These are phyloP conservation scores for Chlamydotis undulata DNA, from an alignment of 2,113 vertebrate species.

Conservation along the genomic window DNA sequence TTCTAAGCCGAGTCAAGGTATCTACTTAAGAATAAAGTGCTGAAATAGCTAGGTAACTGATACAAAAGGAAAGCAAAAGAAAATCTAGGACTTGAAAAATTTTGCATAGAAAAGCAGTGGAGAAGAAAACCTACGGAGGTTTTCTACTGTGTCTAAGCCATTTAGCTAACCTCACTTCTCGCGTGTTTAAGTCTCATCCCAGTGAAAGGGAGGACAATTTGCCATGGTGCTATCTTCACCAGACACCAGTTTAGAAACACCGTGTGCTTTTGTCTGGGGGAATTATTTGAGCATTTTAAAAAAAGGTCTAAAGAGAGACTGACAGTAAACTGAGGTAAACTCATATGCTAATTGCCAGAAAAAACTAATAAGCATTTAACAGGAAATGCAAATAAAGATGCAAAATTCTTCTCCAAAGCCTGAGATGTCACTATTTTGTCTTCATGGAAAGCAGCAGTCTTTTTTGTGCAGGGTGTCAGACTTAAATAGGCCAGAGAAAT, in stretches of 20 bases:
- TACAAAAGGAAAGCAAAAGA: neutral
- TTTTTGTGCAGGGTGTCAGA: neutral
- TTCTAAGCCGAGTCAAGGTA: neutral
- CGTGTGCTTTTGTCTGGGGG: neutral
- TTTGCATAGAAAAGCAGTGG: neutral
- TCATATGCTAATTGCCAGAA: neutral
- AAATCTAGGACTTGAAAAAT: neutral
- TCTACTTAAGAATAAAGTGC: neutral
- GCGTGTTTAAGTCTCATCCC: too few relatives aligned
- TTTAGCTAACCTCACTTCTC: neutral
- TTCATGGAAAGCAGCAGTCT: fast-evolving
- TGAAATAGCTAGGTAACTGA: neutral
- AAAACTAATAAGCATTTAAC: neutral
- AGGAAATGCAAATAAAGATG: neutral
- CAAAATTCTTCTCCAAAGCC: neutral
- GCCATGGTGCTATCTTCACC: fast-evolving
- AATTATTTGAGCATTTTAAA: neutral
- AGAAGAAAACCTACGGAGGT: neutral
- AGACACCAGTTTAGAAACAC: neutral
- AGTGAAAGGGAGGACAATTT: neutral
- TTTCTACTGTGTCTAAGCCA: neutral
- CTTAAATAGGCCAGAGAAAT: neutral
- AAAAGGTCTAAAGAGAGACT: neutral
- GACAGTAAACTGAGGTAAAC: neutral
- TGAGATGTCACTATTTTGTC: fast-evolving